Conservation (phyloP, 2,113 vertebrate genomes). For the Deroptyus accipitrinus region DNA sequence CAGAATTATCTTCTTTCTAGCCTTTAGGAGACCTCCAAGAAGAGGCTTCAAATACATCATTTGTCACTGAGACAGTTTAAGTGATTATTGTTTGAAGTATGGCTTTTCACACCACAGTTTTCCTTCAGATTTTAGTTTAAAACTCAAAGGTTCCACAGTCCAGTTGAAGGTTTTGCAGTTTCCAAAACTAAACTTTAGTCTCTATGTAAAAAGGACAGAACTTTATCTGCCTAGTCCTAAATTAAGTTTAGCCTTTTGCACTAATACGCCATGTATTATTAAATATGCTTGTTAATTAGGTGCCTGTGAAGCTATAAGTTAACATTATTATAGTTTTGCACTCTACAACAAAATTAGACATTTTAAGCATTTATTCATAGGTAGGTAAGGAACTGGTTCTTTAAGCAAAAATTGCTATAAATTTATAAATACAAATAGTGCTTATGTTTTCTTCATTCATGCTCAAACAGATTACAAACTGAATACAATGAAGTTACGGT, state of each 20-base stretch:
- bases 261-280: conserved; percentile 17
- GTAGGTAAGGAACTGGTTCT: conserved; percentile 68
- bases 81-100: conserved; percentile 53
- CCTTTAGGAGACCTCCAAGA: conserved; percentile 19
- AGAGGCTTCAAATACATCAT: conserved; percentile 23
- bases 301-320: conserved; percentile 65
- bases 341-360: conserved; percentile 75
- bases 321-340: conserved; percentile 71
- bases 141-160: conserved; percentile 62
- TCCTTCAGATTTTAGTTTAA: conserved; percentile 44
- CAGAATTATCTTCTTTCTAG: conserved; percentile 20
- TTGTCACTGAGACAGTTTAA: conserved; percentile 55
- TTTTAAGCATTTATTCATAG: conserved; percentile 76
- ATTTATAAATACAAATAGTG: conserved; percentile 81
- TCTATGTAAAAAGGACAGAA: conserved; percentile 51
- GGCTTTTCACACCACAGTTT: conserved; percentile 69
- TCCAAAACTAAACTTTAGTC: conserved; percentile 58
- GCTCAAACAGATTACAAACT: conserved; percentile 78
- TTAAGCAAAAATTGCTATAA: conserved; percentile 73
- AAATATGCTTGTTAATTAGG: conserved; percentile 57
- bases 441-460: conserved; percentile 75
- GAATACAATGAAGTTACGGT: conserved; percentile 78
- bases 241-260: conserved; percentile 32
- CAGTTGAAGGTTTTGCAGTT: conserved; percentile 61
- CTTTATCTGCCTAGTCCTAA: conserved; percentile 16